Evolutionary conservation across 2,888 invertebrate genomes (phyloP), one percentile per base, ranked within the genome.

Genomic region (Leptopilina drosophilae): DNA sequence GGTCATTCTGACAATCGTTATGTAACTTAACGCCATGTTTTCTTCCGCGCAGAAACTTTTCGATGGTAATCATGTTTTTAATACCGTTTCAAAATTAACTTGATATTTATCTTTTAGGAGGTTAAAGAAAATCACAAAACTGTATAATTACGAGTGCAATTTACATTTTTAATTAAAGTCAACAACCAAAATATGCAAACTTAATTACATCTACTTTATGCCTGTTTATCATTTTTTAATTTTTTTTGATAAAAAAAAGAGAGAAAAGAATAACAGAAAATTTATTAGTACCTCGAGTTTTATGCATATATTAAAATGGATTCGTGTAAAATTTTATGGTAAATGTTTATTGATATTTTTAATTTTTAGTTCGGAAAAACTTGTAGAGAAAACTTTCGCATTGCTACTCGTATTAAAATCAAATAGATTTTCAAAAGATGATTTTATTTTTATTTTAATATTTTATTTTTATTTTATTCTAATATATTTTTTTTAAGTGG

Each of bases 1-100:
- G 77, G 62, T 49, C 67, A 69, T 69, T 69, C 67, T 69, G 49
- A 69, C 26, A 49, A 69, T 69, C 67, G 49, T 69, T 69, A 69
- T 69, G 67, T 69, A 69, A 69, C 66, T 67, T 67, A 67, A 46
- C 49, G 49, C 67, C 26, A 46, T 15, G 67, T 12, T 49, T 46
- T 69, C 49, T 53, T 49, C 49, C 49, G 66, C 65, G 65, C 49
- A 49, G 67, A 15, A 69, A 53, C 67, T 26, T 69, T 69, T 69
- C 46, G 67, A 69, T 69, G 67, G 67, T 49, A 69, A 53, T 69
- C 67, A 26, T 49, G 67, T 69, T 53, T 49, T 62, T 69, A 53
- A 69, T 49, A 53, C 26, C 49, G 26, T 26, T 26, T 69, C 49
- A 69, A 69, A 69, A 69, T 69, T 69, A 53, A 69, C 67, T 49